phyloP scores from a whole-genome alignment of 2,113 vertebrate genomes.

The Dasypus novemcinctus region DNA sequence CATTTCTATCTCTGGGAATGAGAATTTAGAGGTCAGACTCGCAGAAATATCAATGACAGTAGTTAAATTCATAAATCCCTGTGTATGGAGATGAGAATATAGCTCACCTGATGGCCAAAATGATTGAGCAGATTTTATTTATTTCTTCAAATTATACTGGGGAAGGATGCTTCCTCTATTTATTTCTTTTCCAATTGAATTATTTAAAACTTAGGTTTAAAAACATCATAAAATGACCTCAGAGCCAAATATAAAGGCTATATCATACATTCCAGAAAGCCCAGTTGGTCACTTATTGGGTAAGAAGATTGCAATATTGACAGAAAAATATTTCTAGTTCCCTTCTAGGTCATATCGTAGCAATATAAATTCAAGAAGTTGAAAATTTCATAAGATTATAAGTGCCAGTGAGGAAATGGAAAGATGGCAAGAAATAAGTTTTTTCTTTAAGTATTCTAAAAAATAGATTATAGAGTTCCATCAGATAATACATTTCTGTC shows the following conservation, averaged over 20 bases:
- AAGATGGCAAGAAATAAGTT: slow-evolving; percentile 25
- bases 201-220: slow-evolving; percentile 58
- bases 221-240: slow-evolving; percentile 4
- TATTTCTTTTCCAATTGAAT: slow-evolving; percentile 52
- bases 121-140: slow-evolving; percentile 45
- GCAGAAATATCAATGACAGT: slow-evolving; percentile 48
- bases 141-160: slow-evolving; percentile 44
- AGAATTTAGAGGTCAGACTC: slow-evolving; percentile 51
- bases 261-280: slow-evolving; percentile 28
- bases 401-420: slow-evolving; percentile 24
- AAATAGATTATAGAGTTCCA: slow-evolving; percentile 35
- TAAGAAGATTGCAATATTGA: slow-evolving; percentile 37
- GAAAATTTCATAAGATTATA: slow-evolving; percentile 50
- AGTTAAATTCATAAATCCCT: slow-evolving; percentile 60
- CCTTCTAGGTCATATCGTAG: slow-evolving; percentile 30
- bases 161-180: slow-evolving; percentile 8
- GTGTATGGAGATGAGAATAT: slow-evolving; percentile 40
- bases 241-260: background rate
- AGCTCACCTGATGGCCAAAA: slow-evolving; percentile 40
- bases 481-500: slow-evolving; percentile 19
- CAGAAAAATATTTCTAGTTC: slow-evolving; percentile 13
- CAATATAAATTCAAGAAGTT: slow-evolving; percentile 45
- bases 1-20: slow-evolving; percentile 23
- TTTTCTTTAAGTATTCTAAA: slow-evolving; percentile 49
- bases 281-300: background rate